Conservation (phyloP, 2,888 invertebrate species). For the Caenorhabditis sp. region DNA sequence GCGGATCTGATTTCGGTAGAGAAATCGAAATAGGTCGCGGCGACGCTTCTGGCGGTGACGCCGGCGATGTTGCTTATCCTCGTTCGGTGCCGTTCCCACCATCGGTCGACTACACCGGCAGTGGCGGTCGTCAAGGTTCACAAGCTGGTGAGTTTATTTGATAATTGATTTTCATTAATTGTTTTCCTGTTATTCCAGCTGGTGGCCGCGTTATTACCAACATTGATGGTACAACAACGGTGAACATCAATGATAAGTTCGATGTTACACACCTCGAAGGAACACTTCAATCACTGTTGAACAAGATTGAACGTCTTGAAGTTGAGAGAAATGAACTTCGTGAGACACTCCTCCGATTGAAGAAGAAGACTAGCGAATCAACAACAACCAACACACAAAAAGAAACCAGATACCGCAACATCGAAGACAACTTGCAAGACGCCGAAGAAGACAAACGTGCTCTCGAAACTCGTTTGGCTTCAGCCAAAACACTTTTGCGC, state of each 20-base stretch:
- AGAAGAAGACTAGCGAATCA: conserved; percentile 67
- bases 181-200: conserved; percentile 13
- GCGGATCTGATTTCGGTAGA: conserved; percentile 47
- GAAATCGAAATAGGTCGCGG: conserved; percentile 52
- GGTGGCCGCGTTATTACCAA: conserved; percentile 42
- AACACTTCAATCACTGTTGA: conserved; percentile 62
- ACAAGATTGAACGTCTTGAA: conserved; percentile 66
- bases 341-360: conserved; percentile 67
- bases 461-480: conserved; percentile 61
- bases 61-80: conserved; percentile 51
- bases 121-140: conserved; percentile 32
- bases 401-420: conserved; percentile 65
- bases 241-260: conserved; percentile 55
- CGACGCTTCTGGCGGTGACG: conserved; percentile 39
- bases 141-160: conserved; percentile 19
- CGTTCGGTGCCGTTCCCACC: conserved; percentile 64
- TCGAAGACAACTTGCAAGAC: conserved; percentile 68
- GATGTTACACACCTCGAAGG: conserved; percentile 63
- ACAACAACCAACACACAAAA: conserved; percentile 64
- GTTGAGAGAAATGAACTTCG: conserved; percentile 67
- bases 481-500: conserved; percentile 66
- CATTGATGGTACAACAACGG: conserved; percentile 46
- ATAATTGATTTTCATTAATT: too few relatives aligned
- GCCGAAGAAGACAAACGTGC: conserved; percentile 68
- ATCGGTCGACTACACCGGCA: conserved; percentile 37